These are phyloP conservation scores for Idaea dimidiata DNA, from an alignment of 2,888 invertebrate species.

Conservation along the genomic window DNA sequence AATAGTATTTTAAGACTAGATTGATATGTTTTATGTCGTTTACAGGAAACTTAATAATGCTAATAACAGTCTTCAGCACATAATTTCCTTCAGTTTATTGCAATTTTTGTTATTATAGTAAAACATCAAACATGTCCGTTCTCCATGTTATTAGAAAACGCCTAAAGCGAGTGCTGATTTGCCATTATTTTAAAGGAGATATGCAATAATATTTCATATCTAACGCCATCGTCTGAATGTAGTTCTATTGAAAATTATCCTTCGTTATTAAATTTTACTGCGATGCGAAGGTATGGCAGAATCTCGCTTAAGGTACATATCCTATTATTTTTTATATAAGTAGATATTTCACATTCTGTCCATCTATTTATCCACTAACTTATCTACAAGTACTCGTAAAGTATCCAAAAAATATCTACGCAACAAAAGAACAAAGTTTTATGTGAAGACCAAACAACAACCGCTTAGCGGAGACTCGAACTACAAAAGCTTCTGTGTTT, in stretches of 20 bases:
- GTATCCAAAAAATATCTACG: background rate
- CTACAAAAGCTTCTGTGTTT: background rate
- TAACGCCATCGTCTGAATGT: background rate
- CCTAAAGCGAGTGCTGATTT: background rate
- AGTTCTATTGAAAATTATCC: background rate
- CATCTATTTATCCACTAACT: too few relatives aligned
- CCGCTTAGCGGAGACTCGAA: background rate
- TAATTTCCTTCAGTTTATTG: background rate
- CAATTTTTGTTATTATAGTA: background rate
- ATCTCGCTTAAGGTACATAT: too few relatives aligned
- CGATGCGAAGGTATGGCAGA: background rate
- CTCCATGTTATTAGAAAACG: background rate
- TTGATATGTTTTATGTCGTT: background rate
- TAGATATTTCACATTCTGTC: too few relatives aligned
- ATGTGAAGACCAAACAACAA: background rate
- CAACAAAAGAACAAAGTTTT: background rate
- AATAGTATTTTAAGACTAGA: background rate
- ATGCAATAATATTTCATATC: background rate
- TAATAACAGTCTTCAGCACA: background rate
- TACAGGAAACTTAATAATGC: background rate
- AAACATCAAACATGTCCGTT: background rate
- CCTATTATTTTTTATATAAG: too few relatives aligned
- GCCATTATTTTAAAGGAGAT: background rate
- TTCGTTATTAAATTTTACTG: background rate
- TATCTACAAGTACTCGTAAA: too few relatives aligned